Base-by-base conservation (phyloP, 2,888 invertebrate genomes). In the Hirtodrosophila trivittata region DNA sequence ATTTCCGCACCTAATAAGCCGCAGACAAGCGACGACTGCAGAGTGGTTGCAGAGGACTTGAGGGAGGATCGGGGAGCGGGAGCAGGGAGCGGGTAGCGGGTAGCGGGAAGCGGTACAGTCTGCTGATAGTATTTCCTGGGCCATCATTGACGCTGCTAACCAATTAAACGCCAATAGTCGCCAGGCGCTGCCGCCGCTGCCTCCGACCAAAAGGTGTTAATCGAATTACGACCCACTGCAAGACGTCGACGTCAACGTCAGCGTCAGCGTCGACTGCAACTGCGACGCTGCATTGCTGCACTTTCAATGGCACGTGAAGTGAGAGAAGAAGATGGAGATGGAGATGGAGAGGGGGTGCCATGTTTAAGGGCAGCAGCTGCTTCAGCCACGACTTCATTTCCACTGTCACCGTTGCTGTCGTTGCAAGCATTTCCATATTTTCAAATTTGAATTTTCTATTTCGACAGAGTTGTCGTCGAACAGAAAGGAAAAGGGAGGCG, bases 1-100 rank as follows among this genome's bases (percentile, higher is more conserved):
- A 86, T 87, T 87, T 86, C 87, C 84, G 77, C 87, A 87, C 86
- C 86, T 86, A 80, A 86, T 82, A 82, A 80, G 86, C 81, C 75
- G 59, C 78, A 64, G 77, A 73, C 73, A 64, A 56, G 62, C 69
- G 63, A n/a, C 54, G 51, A 47, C 25, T 3, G 18, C 5, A 21
- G 18, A 21, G 5, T 21, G 18, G 18, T 21, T 21, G 13, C 39
- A 13, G 30, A 14, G n/a, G n/a, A n/a, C n/a, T 5, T 28, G 7
- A 28, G 28, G 3, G 28, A 5, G 5, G 9, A 7, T 28, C 14
- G 10, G 13, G 1, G 3, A 1, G 7, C 7, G n/a, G 6, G 30
- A 25, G 32, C 5, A 8, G 21, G 32, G 21, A 18, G 14, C 9
- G 38, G 30, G 7, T 7, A n/a, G 54, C 30, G 16, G 32, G 39